A percentile compares a stretch with the other conserved stretches of the same genome.
Conservation (phyloP, 2,797 vertebrate species). For the Garrulus glandarius region DNA sequence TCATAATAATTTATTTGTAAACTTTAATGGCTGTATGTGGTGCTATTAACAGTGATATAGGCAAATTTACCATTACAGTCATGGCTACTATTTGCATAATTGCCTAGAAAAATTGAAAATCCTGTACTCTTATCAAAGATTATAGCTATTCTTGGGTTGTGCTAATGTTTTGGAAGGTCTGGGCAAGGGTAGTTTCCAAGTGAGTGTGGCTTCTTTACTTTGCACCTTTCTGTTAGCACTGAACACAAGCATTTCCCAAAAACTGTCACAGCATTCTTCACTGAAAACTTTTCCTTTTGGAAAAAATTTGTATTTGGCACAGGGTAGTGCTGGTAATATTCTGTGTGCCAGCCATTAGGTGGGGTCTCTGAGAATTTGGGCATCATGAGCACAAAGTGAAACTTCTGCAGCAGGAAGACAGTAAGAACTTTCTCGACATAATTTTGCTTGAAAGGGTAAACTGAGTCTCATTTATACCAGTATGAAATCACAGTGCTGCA, state of each 20-base stretch:
- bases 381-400: background rate
- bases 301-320: background rate
- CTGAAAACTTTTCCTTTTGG: background rate
- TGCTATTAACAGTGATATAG: background rate
- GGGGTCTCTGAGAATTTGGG: background rate
- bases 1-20: background rate
- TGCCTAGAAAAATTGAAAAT: background rate
- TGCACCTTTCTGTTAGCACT: background rate
- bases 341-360: background rate
- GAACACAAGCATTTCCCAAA: background rate
- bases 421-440: background rate
- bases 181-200: background rate
- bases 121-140: background rate
- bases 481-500: background rate
- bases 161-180: background rate
- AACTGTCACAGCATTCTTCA: background rate
- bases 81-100: background rate
- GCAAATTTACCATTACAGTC: background rate
- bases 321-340: background rate
- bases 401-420: background rate
- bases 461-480: background rate
- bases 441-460: background rate
- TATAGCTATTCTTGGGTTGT: background rate
- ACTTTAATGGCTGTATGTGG: background rate
- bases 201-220: background rate